Conservation (phyloP, 2,113 vertebrate genomes). For the Solea senegalensis region DNA sequence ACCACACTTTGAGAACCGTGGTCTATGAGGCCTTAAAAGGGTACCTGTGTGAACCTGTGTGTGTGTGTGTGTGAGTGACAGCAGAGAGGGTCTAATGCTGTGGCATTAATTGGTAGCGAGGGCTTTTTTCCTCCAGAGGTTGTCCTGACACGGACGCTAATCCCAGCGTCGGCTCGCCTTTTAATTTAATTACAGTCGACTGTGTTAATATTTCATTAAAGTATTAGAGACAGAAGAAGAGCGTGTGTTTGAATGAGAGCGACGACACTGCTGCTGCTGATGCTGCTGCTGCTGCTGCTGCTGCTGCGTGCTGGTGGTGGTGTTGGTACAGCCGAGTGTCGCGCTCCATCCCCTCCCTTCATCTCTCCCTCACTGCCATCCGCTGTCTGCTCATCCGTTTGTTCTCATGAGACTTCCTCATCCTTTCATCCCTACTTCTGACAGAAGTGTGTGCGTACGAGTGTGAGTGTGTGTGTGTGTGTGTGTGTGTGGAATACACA, state of each 20-base stretch:
- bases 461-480: not conserved
- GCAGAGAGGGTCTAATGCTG: slow-evolving; percentile 52
- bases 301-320: not conserved
- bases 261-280: not conserved
- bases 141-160: slow-evolving; percentile 67
- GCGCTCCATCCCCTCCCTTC: slow-evolving; percentile 45
- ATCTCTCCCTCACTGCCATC: slow-evolving; percentile 56
- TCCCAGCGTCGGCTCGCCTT: slow-evolving; percentile 65
- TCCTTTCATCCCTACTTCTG: slow-evolving; percentile 68
- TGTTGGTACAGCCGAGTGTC: slow-evolving; percentile 15
- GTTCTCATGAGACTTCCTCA: slow-evolving; percentile 68
- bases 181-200: slow-evolving; percentile 81
- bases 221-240: slow-evolving; percentile 69
- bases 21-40: no score
- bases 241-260: slow-evolving; percentile 67
- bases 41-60: slow-evolving; percentile 4
- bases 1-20: no score
- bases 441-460: slow-evolving; percentile 49
- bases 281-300: slow-evolving; percentile 1
- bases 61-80: slow-evolving; percentile 37
- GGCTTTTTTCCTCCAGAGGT: slow-evolving; percentile 62
- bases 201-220: slow-evolving; percentile 81
- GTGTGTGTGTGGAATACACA: slow-evolving; percentile 10
- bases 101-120: slow-evolving; percentile 64
- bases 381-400: slow-evolving; percentile 65